Evolutionary conservation across 2,797 vertebrate species (phyloP).

Genomic region (Arnoldichthys spilopterus): DNA sequence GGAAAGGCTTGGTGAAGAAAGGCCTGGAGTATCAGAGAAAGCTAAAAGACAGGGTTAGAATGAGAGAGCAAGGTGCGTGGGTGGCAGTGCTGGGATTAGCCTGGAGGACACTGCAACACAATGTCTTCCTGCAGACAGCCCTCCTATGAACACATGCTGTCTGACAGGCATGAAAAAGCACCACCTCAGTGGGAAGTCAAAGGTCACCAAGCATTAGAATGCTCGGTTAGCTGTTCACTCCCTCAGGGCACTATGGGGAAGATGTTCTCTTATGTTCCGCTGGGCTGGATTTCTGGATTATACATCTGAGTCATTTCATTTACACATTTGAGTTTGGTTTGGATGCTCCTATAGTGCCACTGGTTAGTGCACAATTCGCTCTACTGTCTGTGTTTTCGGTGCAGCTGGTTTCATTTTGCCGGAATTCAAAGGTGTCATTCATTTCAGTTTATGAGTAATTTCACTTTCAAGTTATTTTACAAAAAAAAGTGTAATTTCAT

Average conservation of each 20-base stretch:
- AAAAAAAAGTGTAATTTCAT: background rate
- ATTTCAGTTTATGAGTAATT: background rate
- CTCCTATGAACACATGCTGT: conserved; percentile 57
- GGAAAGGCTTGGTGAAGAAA: background rate
- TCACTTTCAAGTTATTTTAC: background rate
- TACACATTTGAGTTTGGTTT: background rate
- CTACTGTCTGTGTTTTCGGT: background rate
- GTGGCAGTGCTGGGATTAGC: conserved; percentile 46
- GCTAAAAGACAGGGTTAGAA: background rate
- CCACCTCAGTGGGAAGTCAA: conserved; percentile 60
- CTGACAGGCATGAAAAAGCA: conserved; percentile 59
- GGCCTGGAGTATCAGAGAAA: background rate
- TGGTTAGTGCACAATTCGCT: background rate
- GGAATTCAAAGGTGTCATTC: conserved; percentile 1
- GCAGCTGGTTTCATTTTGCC: background rate
- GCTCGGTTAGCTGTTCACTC: conserved; percentile 48
- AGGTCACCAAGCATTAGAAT: conserved; percentile 55
- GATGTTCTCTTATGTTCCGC: background rate
- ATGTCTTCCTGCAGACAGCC: conserved; percentile 31
- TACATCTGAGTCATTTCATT: background rate
- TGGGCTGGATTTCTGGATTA: background rate
- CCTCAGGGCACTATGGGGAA: background rate
- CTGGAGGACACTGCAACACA: conserved; percentile 43
- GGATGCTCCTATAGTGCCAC: background rate
- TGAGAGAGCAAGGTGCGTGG: conserved; percentile 19